Conservation (phyloP, 2,113 vertebrate genomes). For the Nothocercus nigrocapillus region DNA sequence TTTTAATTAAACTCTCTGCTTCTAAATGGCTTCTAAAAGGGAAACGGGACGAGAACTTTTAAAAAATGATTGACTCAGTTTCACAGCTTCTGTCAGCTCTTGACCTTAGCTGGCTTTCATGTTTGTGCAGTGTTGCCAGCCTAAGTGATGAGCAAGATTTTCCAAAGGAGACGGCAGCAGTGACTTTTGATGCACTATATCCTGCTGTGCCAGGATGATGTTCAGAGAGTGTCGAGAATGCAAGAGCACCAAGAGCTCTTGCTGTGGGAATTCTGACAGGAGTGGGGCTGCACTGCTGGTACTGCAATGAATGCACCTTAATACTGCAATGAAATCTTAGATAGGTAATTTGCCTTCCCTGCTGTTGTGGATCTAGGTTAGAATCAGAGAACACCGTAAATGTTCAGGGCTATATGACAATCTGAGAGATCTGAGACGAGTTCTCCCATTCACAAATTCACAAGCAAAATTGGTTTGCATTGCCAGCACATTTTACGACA, state of each 20-base stretch:
- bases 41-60: not conserved
- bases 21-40: not conserved
- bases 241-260: not conserved
- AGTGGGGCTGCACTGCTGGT: not conserved
- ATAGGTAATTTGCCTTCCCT: not conserved
- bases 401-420: not conserved
- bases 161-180: not conserved
- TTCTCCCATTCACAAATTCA: not conserved
- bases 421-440: not conserved
- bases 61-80: not conserved
- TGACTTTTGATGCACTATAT: not conserved
- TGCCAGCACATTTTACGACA: not conserved
- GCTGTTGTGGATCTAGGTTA: fast-evolving
- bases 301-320: not conserved
- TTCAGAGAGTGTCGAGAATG: not conserved
- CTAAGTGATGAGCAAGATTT: not conserved
- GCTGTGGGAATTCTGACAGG: not conserved
- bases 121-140: not conserved
- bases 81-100: not conserved
- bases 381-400: not conserved
- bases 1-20: not conserved
- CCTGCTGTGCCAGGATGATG: not conserved
- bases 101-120: not conserved
- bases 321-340: not conserved
- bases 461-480: not conserved